Evolutionary conservation across 2,113 vertebrate species (phyloP).

Genomic region (Vulpes vulpes): DNA sequence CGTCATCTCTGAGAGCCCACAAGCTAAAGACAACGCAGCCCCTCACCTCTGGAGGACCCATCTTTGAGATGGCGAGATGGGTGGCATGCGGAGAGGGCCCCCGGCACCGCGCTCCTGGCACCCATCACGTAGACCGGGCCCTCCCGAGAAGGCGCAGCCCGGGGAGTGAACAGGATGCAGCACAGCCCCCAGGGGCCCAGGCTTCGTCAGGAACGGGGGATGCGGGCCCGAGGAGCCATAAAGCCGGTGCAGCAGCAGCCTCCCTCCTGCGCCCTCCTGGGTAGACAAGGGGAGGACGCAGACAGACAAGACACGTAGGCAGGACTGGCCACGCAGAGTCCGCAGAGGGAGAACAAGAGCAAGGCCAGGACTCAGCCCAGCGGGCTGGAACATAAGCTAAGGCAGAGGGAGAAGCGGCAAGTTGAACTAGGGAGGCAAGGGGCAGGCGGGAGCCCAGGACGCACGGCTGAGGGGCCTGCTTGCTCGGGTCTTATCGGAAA

Average conservation of each 20-base stretch:
- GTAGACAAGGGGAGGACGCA: background rate
- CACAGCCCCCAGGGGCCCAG: background rate
- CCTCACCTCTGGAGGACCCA: fast-evolving
- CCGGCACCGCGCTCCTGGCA: background rate
- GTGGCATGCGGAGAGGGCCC: background rate
- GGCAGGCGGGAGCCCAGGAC: background rate
- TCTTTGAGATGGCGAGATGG: background rate
- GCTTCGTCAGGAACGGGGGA: background rate
- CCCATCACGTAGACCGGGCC: too few relatives aligned
- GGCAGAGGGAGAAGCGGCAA: background rate
- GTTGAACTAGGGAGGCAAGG: background rate
- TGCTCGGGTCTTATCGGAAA: background rate
- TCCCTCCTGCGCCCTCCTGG: background rate
- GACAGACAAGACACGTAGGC: fast-evolving
- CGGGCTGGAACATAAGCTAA: background rate
- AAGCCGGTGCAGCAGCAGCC: background rate
- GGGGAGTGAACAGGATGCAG: background rate
- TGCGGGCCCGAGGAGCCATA: background rate
- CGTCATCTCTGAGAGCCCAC: background rate
- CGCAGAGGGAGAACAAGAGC: background rate
- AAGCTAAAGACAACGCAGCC: background rate
- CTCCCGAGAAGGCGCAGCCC: background rate
- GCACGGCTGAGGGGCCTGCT: too few relatives aligned
- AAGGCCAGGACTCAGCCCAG: background rate
- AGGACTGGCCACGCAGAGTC: background rate